These are phyloP conservation scores for Apodemia hepburni DNA, from an alignment of 2,888 invertebrate genomes.

Conservation along the genomic window DNA sequence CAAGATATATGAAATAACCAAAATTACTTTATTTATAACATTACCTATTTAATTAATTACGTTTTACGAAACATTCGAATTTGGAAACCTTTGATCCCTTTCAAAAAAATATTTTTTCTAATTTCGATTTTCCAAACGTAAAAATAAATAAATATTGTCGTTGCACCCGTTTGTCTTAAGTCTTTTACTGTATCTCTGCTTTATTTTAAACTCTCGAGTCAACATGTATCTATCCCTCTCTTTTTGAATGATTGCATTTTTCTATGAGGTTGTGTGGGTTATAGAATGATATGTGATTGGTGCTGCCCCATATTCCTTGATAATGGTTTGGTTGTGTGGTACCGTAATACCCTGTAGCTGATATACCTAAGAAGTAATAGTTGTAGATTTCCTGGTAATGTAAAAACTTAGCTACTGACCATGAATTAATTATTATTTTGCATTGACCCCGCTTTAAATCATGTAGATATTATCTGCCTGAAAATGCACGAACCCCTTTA, in stretches of 20 bases:
- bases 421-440: conserved; percentile 17
- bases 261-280: conserved; percentile 69
- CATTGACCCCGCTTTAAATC: conserved; percentile 20
- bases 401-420: conserved; percentile 38
- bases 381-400: conserved; percentile 53
- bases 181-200: conserved; percentile 6
- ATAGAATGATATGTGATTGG: conserved; percentile 72
- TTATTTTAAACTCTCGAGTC: conserved; percentile 11
- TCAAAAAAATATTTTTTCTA: neutral
- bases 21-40: too few relatives aligned
- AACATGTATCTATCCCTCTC: neutral
- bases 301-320: conserved; percentile 71
- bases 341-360: conserved; percentile 57
- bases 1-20: too few relatives aligned
- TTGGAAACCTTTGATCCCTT: neutral
- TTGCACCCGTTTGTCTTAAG: conserved; percentile 13
- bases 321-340: conserved; percentile 64
- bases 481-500: conserved; percentile 47
- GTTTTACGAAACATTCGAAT: too few relatives aligned
- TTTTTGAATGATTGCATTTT: conserved; percentile 19
- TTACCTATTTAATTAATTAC: too few relatives aligned
- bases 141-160: neutral
- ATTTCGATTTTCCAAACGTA: neutral
- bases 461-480: conserved; percentile 18
- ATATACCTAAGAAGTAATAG: conserved; percentile 41